A percentile compares a stretch with the other conserved stretches of the same genome.
Conservation (phyloP, 2,113 vertebrate genomes). For the cat (Felis catus) region DNA sequence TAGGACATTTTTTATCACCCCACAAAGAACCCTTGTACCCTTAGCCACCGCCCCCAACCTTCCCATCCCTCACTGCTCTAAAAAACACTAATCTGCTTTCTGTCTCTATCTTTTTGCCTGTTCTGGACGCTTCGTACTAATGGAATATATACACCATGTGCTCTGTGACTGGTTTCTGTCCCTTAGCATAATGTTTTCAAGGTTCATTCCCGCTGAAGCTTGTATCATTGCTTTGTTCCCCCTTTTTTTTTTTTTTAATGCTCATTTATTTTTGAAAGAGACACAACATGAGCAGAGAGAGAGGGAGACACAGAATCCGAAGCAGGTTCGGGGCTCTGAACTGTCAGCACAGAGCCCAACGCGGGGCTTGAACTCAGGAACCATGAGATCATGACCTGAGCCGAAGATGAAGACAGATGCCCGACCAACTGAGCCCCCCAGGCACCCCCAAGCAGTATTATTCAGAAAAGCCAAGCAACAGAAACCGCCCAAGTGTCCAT, state of each 20-base stretch:
- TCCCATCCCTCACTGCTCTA: neutral
- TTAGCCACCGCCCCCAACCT: neutral
- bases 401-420: neutral
- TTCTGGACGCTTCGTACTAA: neutral
- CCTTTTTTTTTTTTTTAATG: neutral
- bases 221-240: neutral
- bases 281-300: too few relatives aligned
- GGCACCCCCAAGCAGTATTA: neutral
- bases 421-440: neutral
- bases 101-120: neutral
- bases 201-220: neutral
- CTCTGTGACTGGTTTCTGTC: neutral
- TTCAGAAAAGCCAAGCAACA: too few relatives aligned
- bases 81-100: neutral
- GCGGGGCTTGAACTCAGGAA: too few relatives aligned
- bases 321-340: too few relatives aligned
- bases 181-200: neutral
- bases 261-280: neutral
- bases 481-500: too few relatives aligned
- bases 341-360: too few relatives aligned
- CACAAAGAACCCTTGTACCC: neutral
- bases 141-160: neutral
- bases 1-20: neutral
- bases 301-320: too few relatives aligned
- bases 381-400: too few relatives aligned